Percentiles rank a stretch among this genome's conserved stretches.
Evolutionary conservation across 2,888 invertebrate species (phyloP).

Genomic region (Eristalinus aeneus): DNA sequence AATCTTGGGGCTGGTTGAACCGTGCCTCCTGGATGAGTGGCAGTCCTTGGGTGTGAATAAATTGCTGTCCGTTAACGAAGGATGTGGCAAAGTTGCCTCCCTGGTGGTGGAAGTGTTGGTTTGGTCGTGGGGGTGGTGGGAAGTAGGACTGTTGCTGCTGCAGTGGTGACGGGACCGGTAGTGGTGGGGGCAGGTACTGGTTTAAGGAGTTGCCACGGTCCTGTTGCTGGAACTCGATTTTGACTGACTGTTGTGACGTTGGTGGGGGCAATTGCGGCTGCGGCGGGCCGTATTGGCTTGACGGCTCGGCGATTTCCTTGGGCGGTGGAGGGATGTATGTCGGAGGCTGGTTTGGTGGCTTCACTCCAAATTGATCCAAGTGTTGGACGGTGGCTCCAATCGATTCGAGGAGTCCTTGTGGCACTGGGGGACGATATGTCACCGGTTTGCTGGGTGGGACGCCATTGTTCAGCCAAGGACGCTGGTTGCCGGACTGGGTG

Average conservation of each 20-base stretch:
- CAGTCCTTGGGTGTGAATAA: slow-evolving; percentile 75
- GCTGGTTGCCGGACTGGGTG: slow-evolving; percentile 75
- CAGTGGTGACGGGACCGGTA: slow-evolving; percentile 48
- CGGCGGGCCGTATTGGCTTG: slow-evolving; percentile 73
- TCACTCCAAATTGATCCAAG: slow-evolving; percentile 83
- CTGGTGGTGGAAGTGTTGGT: slow-evolving; percentile 22
- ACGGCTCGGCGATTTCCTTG: slow-evolving; percentile 79
- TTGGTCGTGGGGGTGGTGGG: slow-evolving; percentile 33
- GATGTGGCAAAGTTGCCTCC: slow-evolving; percentile 40
- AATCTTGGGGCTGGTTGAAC: slow-evolving; percentile 77
- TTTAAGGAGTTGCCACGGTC: slow-evolving; percentile 71
- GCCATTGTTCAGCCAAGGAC: slow-evolving; percentile 74
- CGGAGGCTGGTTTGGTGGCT: slow-evolving; percentile 82
- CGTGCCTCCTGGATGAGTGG: slow-evolving; percentile 76
- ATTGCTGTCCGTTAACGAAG: slow-evolving; percentile 69
- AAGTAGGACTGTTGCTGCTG: slow-evolving; percentile 36
- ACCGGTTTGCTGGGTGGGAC: slow-evolving; percentile 82
- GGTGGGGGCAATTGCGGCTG: slow-evolving; percentile 69
- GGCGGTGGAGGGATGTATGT: slow-evolving; percentile 86
- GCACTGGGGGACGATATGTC: slow-evolving; percentile 88
- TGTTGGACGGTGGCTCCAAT: slow-evolving; percentile 85
- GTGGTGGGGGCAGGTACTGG: slow-evolving; percentile 73
- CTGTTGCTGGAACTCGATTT: slow-evolving; percentile 72
- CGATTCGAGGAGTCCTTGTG: slow-evolving; percentile 85
- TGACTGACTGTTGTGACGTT: slow-evolving; percentile 74